Percentiles rank a stretch among this genome's conserved stretches.
Evolutionary conservation across 1,140 invertebrate genomes (phyloP).

Genomic region (Aphaenogaster ashmeadi): DNA sequence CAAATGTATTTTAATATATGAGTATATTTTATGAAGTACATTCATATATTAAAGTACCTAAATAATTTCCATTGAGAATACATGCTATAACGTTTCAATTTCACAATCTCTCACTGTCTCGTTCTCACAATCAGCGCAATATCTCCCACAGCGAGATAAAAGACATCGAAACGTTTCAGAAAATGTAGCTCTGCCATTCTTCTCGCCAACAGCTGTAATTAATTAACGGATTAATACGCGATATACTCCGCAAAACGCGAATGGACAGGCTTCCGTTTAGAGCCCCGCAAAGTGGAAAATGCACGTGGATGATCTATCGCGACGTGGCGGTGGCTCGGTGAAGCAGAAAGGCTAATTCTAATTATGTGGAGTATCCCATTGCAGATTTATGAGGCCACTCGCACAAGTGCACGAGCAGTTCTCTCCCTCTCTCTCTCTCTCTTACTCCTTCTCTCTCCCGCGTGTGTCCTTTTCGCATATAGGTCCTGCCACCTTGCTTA

Average conservation of each 20-base stretch:
- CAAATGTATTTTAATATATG: not conserved
- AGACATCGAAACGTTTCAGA: not conserved
- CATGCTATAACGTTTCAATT: not conserved
- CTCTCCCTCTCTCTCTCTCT: conserved; percentile 8
- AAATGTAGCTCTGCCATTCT: not conserved
- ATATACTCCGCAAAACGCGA: conserved; percentile 26
- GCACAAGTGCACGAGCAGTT: conserved; percentile 77
- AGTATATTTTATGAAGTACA: not conserved
- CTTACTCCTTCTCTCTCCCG: conserved; percentile 21
- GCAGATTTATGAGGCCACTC: conserved; percentile 84
- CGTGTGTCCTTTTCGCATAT: conserved; percentile 69
- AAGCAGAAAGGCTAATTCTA: conserved; percentile 81
- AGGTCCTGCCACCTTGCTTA: conserved; percentile 66
- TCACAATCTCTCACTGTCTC: not conserved
- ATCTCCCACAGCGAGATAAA: not conserved
- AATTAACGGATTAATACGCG: conserved; percentile 57
- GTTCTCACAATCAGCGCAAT: conserved; percentile 10
- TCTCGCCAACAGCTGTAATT: conserved; percentile 21
- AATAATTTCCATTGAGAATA: not conserved
- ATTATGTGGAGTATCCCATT: conserved; percentile 84
- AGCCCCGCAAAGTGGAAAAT: conserved; percentile 38
- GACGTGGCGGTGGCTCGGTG: conserved; percentile 53
- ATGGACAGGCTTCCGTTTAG: conserved; percentile 33
- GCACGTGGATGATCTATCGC: conserved; percentile 39
- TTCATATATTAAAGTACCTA: not conserved